Conservation (phyloP, 2,797 vertebrate genomes). For the Dromococcyx pavoninus region DNA sequence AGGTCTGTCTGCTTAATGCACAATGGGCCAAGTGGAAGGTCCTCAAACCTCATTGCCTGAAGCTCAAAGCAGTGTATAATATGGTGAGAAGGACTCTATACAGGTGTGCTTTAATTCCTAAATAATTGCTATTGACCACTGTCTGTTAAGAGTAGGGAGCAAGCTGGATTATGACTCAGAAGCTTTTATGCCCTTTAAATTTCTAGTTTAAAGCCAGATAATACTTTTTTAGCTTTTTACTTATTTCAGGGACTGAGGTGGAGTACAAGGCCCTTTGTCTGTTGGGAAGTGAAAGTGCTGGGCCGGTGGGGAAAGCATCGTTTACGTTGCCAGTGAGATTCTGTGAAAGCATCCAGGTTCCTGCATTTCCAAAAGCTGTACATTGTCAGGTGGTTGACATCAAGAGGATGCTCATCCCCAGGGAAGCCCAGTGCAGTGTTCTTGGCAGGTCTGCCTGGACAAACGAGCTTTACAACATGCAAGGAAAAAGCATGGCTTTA, state of each 20-base stretch:
- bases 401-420: background rate
- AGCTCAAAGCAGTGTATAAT: background rate
- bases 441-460: background rate
- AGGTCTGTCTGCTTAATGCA: background rate
- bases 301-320: background rate
- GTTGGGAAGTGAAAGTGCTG: background rate
- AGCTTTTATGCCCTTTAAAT: background rate
- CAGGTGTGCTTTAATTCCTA: background rate
- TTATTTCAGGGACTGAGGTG: background rate
- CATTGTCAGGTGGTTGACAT: background rate
- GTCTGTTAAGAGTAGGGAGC: background rate
- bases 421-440: background rate
- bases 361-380: background rate
- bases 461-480: background rate
- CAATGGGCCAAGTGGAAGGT: background rate
- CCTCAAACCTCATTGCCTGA: background rate
- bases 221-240: background rate
- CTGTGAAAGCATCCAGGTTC: background rate
- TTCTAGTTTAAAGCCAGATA: background rate
- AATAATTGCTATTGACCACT: background rate
- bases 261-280: background rate
- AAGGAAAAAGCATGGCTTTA: background rate
- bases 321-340: background rate
- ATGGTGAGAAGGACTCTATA: background rate
- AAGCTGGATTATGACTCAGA: background rate